Percentiles rank a stretch among this genome's conserved stretches.
Conservation (phyloP, 1,140 invertebrate genomes). For the Oncopeltus fasciatus region DNA sequence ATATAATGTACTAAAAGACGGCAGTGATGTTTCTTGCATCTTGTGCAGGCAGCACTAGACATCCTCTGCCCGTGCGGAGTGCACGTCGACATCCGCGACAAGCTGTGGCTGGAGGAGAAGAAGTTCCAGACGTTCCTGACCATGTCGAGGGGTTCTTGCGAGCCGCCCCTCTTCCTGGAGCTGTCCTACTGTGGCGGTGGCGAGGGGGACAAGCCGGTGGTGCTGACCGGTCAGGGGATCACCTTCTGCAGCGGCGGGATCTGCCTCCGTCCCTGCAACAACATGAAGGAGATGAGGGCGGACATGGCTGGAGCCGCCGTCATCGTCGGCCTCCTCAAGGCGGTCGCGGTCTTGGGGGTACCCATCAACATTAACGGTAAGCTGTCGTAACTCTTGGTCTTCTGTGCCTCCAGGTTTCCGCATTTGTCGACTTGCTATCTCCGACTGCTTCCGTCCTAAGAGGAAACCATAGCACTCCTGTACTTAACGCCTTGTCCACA, state of each 20-base stretch:
- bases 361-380: constrained; percentile 56
- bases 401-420: too few species aligned
- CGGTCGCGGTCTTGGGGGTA: constrained; percentile 50
- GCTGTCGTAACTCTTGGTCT: too few species aligned
- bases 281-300: constrained; percentile 69
- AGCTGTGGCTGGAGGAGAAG: constrained; percentile 35
- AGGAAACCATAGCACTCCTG: too few species aligned
- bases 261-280: constrained; percentile 54
- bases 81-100: constrained; percentile 30
- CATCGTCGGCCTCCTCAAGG: constrained; percentile 52
- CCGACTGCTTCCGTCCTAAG: too few species aligned
- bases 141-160: constrained; percentile 36
- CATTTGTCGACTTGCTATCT: too few species aligned
- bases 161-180: constrained; percentile 40
- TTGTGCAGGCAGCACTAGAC: constrained; percentile 28
- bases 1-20: too few species aligned
- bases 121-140: constrained; percentile 40
- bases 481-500: too few species aligned
- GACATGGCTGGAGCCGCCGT: constrained; percentile 82
- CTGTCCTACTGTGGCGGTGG: constrained; percentile 28
- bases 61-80: constrained; percentile 24
- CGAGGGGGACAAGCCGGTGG: constrained; percentile 27
- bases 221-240: constrained; percentile 53
- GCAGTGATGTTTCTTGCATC: too few species aligned
- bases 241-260: constrained; percentile 83